Conservation (phyloP, 2,113 vertebrate species). For the Hoplias malabaricus region DNA sequence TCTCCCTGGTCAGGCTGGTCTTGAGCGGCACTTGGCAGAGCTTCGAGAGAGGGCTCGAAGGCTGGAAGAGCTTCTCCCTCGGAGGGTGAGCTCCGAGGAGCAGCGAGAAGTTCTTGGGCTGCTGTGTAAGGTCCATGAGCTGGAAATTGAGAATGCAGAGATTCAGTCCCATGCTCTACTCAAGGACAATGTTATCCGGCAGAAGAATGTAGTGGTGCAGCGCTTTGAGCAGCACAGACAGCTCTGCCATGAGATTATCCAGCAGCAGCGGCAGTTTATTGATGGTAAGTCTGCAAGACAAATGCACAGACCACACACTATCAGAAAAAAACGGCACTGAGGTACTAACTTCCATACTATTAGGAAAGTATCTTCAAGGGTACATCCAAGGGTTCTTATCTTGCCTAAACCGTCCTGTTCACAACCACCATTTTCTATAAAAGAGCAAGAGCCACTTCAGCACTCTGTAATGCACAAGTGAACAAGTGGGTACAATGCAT, state of each 20-base stretch:
- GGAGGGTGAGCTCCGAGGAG: slow-evolving; percentile 77
- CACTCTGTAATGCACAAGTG: too few relatives aligned
- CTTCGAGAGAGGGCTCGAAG: slow-evolving; percentile 66
- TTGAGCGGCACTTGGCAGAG: slow-evolving; percentile 76
- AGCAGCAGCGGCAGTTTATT: slow-evolving; percentile 84
- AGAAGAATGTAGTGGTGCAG: slow-evolving; percentile 75
- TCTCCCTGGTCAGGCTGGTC: slow-evolving; percentile 60
- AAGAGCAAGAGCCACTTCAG: too few relatives aligned
- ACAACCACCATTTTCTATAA: too few relatives aligned
- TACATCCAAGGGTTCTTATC: too few relatives aligned
- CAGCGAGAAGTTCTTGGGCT: slow-evolving; percentile 83
- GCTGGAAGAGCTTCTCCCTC: slow-evolving; percentile 79
- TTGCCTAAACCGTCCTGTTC: too few relatives aligned
- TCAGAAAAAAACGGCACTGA: too few relatives aligned
- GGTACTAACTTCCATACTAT: too few relatives aligned
- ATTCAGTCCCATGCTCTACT: slow-evolving; percentile 80
- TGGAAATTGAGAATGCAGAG: slow-evolving; percentile 81
- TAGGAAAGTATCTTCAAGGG: too few relatives aligned
- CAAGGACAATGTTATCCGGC: slow-evolving; percentile 80
- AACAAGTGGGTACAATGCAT: too few relatives aligned
- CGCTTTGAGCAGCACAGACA: slow-evolving; percentile 80
- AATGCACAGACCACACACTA: not conserved
- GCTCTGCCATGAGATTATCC: slow-evolving; percentile 85
- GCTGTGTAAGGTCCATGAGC: slow-evolving; percentile 84
- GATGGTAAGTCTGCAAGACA: slow-evolving; percentile 67